phyloP scores from a whole-genome alignment of 2,888 invertebrate genomes.

The Trissoscelio sp. region DNA sequence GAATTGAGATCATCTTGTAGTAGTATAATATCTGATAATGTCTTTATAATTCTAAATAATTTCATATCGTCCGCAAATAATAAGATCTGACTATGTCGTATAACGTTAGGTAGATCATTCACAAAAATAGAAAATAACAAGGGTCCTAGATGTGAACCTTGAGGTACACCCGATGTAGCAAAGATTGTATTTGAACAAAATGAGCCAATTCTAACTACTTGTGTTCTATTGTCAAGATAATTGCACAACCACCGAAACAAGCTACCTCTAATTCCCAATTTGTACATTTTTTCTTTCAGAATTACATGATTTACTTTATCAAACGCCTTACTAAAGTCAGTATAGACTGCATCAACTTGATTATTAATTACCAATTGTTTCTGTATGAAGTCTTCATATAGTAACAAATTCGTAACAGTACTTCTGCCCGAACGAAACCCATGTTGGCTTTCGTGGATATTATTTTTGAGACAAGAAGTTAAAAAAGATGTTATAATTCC shows the following conservation, averaged over 20 bases:
- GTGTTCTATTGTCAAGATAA: conserved; percentile 1
- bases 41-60: not conserved
- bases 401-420: conserved; percentile 11
- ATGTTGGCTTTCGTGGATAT: conserved; percentile 4
- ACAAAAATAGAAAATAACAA: conserved; percentile 9
- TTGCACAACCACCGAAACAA: not conserved
- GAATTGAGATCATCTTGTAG: no score
- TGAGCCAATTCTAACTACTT: not conserved
- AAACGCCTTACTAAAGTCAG: conserved; percentile 3
- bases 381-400: not conserved
- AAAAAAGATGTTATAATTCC: not conserved
- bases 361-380: not conserved
- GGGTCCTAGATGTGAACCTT: conserved; percentile 23
- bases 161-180: conserved; percentile 26
- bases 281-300: not conserved
- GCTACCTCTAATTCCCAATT: not conserved
- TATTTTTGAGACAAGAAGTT: not conserved
- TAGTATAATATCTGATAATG: not conserved
- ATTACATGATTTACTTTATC: conserved; percentile 17
- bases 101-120: conserved; percentile 2
- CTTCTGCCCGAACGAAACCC: conserved; percentile 11
- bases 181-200: not conserved
- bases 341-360: conserved; percentile 12
- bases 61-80: conserved; percentile 33
- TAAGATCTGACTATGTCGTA: not conserved